phyloP scores from a whole-genome alignment of 2,113 vertebrate species.

The Catharus minimus region DNA sequence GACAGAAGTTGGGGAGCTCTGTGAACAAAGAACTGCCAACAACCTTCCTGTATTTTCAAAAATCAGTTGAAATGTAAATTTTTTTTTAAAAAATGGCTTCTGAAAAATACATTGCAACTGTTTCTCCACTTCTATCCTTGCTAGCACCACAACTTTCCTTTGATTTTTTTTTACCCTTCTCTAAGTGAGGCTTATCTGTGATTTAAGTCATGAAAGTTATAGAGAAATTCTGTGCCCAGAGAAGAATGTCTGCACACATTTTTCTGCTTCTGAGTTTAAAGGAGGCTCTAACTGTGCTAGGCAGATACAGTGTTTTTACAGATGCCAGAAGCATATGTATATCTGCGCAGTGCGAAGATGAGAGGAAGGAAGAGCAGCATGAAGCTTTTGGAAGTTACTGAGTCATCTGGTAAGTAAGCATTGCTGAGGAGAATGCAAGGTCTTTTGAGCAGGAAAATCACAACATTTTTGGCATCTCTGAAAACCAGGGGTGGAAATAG shows the following conservation, averaged over 20 bases:
- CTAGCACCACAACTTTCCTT: background rate
- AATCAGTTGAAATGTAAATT: background rate
- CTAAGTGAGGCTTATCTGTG: background rate
- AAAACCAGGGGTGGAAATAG: background rate
- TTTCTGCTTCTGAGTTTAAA: slow-evolving; percentile 3
- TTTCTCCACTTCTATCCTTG: background rate
- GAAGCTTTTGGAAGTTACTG: slow-evolving; percentile 38
- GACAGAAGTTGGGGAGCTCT: background rate
- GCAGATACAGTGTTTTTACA: slow-evolving; percentile 30
- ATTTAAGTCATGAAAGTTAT: background rate
- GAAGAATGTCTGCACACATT: background rate
- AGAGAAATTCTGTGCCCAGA: background rate
- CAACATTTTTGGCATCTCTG: background rate
- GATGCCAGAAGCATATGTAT: slow-evolving; percentile 45
- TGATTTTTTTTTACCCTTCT: background rate
- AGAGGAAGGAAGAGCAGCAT: slow-evolving; percentile 47
- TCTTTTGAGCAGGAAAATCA: slow-evolving; percentile 9
- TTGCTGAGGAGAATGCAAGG: background rate
- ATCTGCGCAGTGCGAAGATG: background rate
- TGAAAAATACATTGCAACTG: background rate
- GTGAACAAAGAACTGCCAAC: background rate
- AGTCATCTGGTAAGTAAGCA: slow-evolving; percentile 41
- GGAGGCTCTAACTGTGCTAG: background rate
- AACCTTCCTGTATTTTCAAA: background rate
- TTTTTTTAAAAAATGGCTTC: background rate